These are phyloP conservation scores for Chondrilla cf. caribensis DNA, from an alignment of 37 sponge, comb jelly and placozoan species.

Conservation along the genomic window DNA sequence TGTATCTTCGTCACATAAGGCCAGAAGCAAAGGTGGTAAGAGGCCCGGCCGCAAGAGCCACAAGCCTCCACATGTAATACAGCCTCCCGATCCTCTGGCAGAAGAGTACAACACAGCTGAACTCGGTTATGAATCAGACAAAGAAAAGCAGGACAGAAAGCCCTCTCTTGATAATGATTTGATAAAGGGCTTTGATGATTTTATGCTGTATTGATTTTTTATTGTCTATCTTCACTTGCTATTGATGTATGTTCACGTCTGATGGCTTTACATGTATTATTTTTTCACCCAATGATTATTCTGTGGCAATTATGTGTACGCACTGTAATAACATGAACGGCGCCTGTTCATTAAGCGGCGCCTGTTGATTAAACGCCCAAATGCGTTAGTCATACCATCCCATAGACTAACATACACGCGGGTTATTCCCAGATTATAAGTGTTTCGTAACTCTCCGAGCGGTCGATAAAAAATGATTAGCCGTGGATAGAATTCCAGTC, in stretches of 20 bases:
- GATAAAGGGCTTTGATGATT: conserved; percentile 61
- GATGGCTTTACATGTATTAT: too few species aligned
- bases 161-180: conserved; percentile 6
- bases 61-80: background rate
- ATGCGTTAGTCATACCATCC: background rate
- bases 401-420: background rate
- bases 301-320: too few species aligned
- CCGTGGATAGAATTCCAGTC: too few species aligned
- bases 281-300: too few species aligned
- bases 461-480: background rate
- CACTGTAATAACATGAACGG: too few species aligned
- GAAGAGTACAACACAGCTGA: background rate
- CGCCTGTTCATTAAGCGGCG: too few species aligned
- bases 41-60: background rate
- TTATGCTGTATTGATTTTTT: conserved; percentile 46
- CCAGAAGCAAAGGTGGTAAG: background rate
- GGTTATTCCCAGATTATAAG: background rate
- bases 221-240: too few species aligned
- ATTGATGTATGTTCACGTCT: too few species aligned
- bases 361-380: too few species aligned
- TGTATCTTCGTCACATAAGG: background rate
- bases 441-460: background rate
- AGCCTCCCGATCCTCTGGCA: background rate
- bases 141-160: background rate
- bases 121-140: background rate